Base-by-base conservation (phyloP, 2,888 invertebrate genomes). In the Troides helena region DNA sequence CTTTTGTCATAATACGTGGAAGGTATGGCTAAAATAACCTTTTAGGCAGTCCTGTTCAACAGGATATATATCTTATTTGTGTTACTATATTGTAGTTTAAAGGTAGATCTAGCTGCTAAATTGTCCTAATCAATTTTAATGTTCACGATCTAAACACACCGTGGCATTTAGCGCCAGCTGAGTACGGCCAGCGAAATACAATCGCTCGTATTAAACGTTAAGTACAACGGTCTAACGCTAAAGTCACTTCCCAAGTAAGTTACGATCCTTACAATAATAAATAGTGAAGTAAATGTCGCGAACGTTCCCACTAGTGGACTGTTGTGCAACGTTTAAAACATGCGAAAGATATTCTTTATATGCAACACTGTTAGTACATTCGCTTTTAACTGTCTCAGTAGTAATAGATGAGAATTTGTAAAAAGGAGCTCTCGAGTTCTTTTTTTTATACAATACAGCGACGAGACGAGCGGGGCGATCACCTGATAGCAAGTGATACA, bases 211-310 rank as follows among this genome's bases (percentile, higher is more conserved):
- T 46, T 60, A 61, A 61, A 39, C 39, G 50, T 62, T 62, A 67
- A 46, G 57, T 36, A 17, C 59, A 36, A 57, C 4, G 36, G 25
- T 62, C 62, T n/a, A 10, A 8, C 10, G 30, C 63, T 63, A 64
- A 62, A 21, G 46, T 30, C 30, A 5, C 36, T 7, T 12, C 1
- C 59, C 2, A 62, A 63, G 59, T 68, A 68, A 68, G 63, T 68
- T 63, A 59, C 59, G 50, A 46, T 3, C 30, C 14, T 59, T 39
- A 50, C 50, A 39, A 60, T 23, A 60, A 68, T 68, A 68, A 68
- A 68, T 56, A 60, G 59, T 23, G 23, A 14, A 10, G 14, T 60
- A 64, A 64, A 68, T 64, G 64, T 30, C 59, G 63, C 50, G 21
- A 17, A 21, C 36, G 59, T 59, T 21, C 18, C n/a, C 23, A 25